phyloP scores from a whole-genome alignment of 1,140 invertebrate genomes.

The Drosophila ficusphila region DNA sequence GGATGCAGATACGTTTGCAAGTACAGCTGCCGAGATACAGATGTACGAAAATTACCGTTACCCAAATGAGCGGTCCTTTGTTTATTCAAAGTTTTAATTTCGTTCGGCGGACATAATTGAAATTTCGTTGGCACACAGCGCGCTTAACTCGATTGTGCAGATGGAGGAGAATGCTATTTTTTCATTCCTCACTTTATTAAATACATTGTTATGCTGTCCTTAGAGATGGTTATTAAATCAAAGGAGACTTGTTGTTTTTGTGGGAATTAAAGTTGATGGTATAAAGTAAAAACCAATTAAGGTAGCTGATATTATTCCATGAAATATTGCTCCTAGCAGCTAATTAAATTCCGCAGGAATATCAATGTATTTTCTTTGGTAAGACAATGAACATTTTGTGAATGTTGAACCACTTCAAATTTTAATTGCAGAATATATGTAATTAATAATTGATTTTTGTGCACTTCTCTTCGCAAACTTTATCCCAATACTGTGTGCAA shows the following conservation, averaged over 20 bases:
- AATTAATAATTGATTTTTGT: background rate
- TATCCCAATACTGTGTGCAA: background rate
- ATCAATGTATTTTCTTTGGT: no score
- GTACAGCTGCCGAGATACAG: slow-evolving; percentile 36
- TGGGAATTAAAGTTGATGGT: no score
- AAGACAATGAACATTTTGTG: no score
- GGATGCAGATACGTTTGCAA: slow-evolving; percentile 14
- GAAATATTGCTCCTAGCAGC: no score
- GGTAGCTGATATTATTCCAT: no score
- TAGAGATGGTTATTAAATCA: background rate
- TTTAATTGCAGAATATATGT: background rate
- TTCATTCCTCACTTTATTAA: slow-evolving; percentile 10
- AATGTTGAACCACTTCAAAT: no score
- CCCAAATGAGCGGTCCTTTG: slow-evolving; percentile 34
- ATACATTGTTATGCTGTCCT: background rate
- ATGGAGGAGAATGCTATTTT: background rate
- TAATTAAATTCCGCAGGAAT: no score
- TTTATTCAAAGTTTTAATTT: slow-evolving; percentile 53
- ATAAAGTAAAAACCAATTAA: no score
- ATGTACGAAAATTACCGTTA: slow-evolving; percentile 20
- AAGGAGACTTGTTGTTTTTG: background rate
- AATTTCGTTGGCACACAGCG: slow-evolving; percentile 13
- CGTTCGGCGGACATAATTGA: slow-evolving; percentile 43
- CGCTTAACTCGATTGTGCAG: slow-evolving; percentile 19
- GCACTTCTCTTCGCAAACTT: background rate